Evolutionary conservation across 2,113 vertebrate genomes (phyloP), one percentile per base, ranked within the genome.

Genomic region (Haemorhous mexicanus): DNA sequence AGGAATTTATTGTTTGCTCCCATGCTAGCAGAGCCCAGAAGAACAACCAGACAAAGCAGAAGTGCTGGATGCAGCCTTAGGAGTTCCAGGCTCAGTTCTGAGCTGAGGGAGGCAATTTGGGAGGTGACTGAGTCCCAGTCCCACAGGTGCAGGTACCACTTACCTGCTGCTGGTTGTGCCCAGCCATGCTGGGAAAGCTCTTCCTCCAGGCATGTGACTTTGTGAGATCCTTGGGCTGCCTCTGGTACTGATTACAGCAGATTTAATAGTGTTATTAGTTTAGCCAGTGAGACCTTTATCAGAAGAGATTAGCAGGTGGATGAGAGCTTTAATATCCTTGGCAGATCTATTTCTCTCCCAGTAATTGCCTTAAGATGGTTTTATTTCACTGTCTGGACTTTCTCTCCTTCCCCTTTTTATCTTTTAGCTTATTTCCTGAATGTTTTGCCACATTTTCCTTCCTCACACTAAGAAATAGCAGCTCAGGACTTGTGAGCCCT

Each of bases 271-370:
- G 20, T 93, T 94, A 95, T 96, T 93, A 85, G 68, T 78, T 91
- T 92, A 93, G 91, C 56, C 69, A 84, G 74, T 32, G 85, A 93
- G 92, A 92, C 92, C 77, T 96, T 94, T 97, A 96, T 96, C 91
- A 85, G 72, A 80, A 84, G 63, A 75, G 80, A 95, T 95, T 94
- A 97, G 78, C 85, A 88, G 63, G 86, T 96, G 80, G 9, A 21
- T 56, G 82, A 89, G 77, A 90, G 63, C 91, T 94, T 86, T 90
- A 95, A 93, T 92, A 93, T 84, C 67, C 76, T 70, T 77, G 94
- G 84, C 89, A 93, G 89, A 77, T 94, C 90, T 88, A 74, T 93
- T 96, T 96, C 89, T 91, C 84, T 76, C 82, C 11, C 26, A 33
- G 74, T 94, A 95, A 95, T 93, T 95, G 84, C 80, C 73, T 95